phyloP scores from a whole-genome alignment of 2,797 vertebrate genomes.

The Gymnopithys bicolor region DNA sequence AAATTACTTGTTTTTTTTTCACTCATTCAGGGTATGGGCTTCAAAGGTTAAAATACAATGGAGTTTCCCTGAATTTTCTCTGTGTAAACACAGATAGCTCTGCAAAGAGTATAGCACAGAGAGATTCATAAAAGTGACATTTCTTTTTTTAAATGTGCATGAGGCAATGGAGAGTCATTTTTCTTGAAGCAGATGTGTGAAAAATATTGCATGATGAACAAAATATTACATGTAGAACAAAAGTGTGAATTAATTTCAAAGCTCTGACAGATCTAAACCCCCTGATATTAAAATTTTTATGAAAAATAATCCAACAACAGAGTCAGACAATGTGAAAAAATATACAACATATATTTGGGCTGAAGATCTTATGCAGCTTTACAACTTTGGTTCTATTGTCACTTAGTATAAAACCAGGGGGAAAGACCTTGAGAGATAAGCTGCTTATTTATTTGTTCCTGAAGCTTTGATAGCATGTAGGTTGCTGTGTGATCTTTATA shows the following conservation, averaged over 20 bases:
- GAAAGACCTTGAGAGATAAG: constrained; percentile 61
- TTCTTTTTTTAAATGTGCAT: not conserved
- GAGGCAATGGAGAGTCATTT: not conserved
- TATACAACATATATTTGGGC: constrained; percentile 4
- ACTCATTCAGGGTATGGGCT: not conserved
- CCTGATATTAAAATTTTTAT: not conserved
- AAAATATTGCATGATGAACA: not conserved
- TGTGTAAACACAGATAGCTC: not conserved
- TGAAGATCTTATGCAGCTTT: constrained; percentile 38
- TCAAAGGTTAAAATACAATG: constrained; percentile 44
- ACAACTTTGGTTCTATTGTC: constrained; percentile 54
- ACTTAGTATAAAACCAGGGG: constrained; percentile 61
- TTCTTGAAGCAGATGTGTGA: constrained; percentile 18
- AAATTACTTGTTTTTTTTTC: constrained; percentile 39
- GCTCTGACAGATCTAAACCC: constrained; percentile 9
- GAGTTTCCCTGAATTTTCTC: constrained; percentile 25
- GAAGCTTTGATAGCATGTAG: constrained; percentile 58
- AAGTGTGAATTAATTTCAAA: constrained; percentile 43
- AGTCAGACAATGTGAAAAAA: constrained; percentile 53
- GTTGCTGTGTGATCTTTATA: constrained; percentile 68
- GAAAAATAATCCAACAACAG: constrained; percentile 19
- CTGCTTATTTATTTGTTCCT: constrained; percentile 69
- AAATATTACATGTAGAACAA: not conserved
- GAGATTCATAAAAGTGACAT: not conserved
- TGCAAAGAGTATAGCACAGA: not conserved